Evolutionary conservation across 2,888 invertebrate species (phyloP), one percentile per base, ranked within the genome.

Genomic region (Pyralis farinalis): DNA sequence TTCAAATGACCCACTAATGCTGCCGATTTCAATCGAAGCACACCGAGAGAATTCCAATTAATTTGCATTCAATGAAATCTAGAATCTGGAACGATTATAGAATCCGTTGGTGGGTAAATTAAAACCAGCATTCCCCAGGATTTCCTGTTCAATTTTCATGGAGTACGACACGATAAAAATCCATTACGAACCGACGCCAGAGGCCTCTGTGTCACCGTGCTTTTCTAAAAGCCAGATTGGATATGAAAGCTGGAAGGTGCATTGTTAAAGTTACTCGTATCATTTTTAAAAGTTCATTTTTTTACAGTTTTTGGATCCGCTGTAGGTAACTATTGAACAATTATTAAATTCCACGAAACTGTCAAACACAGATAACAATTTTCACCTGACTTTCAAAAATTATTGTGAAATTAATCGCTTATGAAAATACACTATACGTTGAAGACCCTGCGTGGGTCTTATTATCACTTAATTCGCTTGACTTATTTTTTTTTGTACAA

Each of bases 41-140:
- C 44, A 59, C 49, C 56, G 54, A 53, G 64, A 66, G 79, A 76
- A 83, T 78, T 82, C 71, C 79, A 79, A 80, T 85, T 83, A 81
- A 83, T 82, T 76, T 76, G 81, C 80, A 78, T 83, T 81, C 77
- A 81, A 76, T 76, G 77, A 80, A 82, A 84, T 82, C 83, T 81
- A 78, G 73, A 64, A 65, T 82, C 83, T 81, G 78, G 73, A 64
- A 65, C 77, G 77, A 79, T 83, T 84, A 82, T 81, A 79, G 75
- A 82, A 78, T 80, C 68, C 71, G 66, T 73, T 75, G 72, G 74
- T 77, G 65, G 74, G 77, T 71, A 78, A 86, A 87, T 86, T 85
- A 84, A 86, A 85, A 77, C 59, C 78, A 70, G 68, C 64, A 63
- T 69, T 74, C 70, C 61, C 70, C 62, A 69, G 80, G 79, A 81